Percentiles rank a stretch among this genome's conserved stretches.
These are phyloP conservation scores for Apogon hyalosoma DNA, from an alignment of 2,797 vertebrate species.

Conservation along the genomic window DNA sequence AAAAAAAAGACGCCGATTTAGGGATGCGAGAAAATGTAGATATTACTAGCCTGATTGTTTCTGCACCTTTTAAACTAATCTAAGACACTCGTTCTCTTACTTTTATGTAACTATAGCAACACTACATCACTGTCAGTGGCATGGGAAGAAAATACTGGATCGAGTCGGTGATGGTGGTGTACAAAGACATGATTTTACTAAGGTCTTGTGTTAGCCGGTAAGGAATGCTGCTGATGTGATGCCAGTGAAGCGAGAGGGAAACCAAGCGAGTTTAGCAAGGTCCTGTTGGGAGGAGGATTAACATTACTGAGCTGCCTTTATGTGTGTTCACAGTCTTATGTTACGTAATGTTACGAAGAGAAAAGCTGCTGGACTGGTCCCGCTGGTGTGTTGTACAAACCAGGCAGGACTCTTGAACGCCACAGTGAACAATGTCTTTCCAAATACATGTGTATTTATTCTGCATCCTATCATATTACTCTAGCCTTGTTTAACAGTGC, in stretches of 20 bases:
- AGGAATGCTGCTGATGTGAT: slow-evolving; percentile 57
- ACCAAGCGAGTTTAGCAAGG: slow-evolving; percentile 58
- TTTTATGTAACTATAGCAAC: background rate
- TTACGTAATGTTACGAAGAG: slow-evolving; percentile 52
- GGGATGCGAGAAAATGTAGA: background rate
- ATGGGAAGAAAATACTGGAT: background rate
- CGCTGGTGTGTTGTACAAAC: slow-evolving; percentile 34
- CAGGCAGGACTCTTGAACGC: background rate
- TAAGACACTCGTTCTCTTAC: background rate
- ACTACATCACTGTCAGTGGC: background rate
- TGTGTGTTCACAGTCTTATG: slow-evolving; percentile 54
- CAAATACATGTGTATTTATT: background rate
- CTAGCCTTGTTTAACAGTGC: background rate
- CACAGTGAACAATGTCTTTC: background rate
- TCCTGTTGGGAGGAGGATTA: slow-evolving; percentile 64
- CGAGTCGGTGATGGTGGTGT: background rate
- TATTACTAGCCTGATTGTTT: slow-evolving; percentile 10
- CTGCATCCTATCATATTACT: background rate
- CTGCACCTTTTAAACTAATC: background rate
- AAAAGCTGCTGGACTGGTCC: slow-evolving; percentile 51
- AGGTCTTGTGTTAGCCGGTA: slow-evolving; percentile 19
- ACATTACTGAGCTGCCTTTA: slow-evolving; percentile 69
- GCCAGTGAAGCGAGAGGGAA: slow-evolving; percentile 46
- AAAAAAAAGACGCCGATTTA: slow-evolving; percentile 10
- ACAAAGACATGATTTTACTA: slow-evolving; percentile 21